Percentiles rank a stretch among this genome's conserved stretches.
Evolutionary conservation across 2,113 vertebrate genomes (phyloP).

Genomic region (Calonectris borealis): DNA sequence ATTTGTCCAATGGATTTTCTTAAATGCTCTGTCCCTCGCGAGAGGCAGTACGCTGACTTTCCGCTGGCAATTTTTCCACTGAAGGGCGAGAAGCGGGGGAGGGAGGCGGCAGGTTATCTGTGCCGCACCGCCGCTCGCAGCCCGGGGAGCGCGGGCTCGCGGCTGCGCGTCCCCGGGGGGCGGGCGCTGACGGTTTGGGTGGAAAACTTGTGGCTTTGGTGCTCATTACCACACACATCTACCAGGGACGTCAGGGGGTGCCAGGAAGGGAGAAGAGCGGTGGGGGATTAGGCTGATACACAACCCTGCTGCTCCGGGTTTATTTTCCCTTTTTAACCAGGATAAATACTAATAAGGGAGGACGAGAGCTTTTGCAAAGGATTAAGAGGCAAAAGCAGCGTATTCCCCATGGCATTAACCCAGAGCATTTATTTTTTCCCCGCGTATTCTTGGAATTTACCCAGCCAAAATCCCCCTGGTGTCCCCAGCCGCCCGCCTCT

Average conservation of each 20-base stretch:
- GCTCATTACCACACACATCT: fast-evolving
- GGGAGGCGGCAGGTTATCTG: not conserved
- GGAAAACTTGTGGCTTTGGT: not conserved
- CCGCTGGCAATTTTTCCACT: not conserved
- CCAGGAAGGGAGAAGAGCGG: not conserved
- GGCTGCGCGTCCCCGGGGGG: not conserved
- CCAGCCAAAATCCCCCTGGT: not conserved
- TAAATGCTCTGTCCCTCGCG: fast-evolving
- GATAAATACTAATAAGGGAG: not conserved
- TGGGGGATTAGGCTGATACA: not conserved
- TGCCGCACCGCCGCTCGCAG: not conserved
- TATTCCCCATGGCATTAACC: not conserved
- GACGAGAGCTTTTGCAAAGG: not conserved
- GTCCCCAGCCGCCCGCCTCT: not conserved
- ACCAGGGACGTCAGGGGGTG: not conserved
- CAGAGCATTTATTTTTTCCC: not conserved
- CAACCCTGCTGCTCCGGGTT: not conserved
- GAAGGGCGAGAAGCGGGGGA: fast-evolving
- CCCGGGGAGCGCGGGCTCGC: fast-evolving
- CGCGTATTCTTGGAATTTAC: not conserved
- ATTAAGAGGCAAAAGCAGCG: not conserved
- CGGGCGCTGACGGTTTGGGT: fast-evolving
- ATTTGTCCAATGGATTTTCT: fast-evolving
- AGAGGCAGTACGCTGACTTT: not conserved
- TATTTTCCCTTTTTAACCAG: not conserved